Evolutionary conservation across 64 coral and sea anemone species (phyloP), one percentile per base, ranked within the genome.

Genomic region (Actinia equina): DNA sequence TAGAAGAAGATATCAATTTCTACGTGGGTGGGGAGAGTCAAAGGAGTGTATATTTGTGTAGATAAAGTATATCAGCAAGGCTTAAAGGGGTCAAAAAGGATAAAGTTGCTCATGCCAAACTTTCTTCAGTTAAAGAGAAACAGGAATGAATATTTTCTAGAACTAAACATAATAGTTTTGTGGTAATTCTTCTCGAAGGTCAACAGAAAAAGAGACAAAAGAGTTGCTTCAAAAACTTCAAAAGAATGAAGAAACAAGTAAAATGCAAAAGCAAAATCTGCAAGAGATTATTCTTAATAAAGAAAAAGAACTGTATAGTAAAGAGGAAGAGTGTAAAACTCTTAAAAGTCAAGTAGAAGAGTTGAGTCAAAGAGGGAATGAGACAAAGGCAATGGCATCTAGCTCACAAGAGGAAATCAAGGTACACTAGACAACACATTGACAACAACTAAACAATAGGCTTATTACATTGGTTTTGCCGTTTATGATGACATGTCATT

Each of bases 281-380:
- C 60, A 90, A n/a, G 89, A 88, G 17, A 52, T 61, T 19, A 62
- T 93, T 61, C 30, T 83, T 13, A 82, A 84, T 13, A 99, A 88
- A 89, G 93, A 95, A 22, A 87, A 83, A 42, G 88, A 93, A 67
- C 77, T 95, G 27, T 80, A n/a, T 52, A 60, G 76, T 59, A 49
- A 91, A 18, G 30, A 83, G 13, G 56, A 90, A 15, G 53, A 84
- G 55, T 93, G 87, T 53, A 86, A 85, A 42, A 60, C 89, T 23
- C 86, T 99, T 17, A 90, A 99, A 71, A 91, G 77, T 30, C 63
- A 89, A 27, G 76, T 99, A 30, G 80, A 84, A 52, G 93, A 95
- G 41, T 42, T 77, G 43, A 86, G 62, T 45, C 67, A 91, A 2
- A 60, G 81, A 11, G 87, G 89, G 53, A 88, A 27, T 79, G 81